phyloP scores from a whole-genome alignment of 2,113 vertebrate species.

The Corydoras sp. region DNA sequence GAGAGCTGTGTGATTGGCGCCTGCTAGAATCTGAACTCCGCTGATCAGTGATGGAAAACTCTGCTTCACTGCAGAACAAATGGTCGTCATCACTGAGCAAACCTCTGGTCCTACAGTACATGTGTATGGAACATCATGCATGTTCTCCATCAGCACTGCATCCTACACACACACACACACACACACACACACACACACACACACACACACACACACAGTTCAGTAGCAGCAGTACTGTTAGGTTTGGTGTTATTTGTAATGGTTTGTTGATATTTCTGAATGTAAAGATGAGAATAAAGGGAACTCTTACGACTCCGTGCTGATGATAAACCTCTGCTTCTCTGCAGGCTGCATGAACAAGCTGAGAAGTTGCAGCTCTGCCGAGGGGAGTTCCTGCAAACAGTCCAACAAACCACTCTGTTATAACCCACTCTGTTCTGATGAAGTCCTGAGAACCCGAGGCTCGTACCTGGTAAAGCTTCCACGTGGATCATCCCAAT shows the following conservation, averaged over 20 bases:
- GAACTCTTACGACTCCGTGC: constrained; percentile 69
- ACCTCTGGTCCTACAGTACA: constrained; percentile 71
- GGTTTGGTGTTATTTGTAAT: background rate
- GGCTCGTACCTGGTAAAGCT: constrained; percentile 73
- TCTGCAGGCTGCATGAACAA: constrained; percentile 68
- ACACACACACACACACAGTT: background rate
- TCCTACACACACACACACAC: constrained; percentile 59
- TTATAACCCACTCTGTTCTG: no score
- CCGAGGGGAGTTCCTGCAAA: constrained; percentile 69
- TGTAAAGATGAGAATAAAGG: background rate
- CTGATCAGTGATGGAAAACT: constrained; percentile 61
- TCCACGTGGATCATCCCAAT: constrained; percentile 78
- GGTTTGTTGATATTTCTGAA: background rate
- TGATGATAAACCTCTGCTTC: constrained; percentile 73
- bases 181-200: constrained; percentile 14
- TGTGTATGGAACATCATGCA: constrained; percentile 78
- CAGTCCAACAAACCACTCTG: background rate
- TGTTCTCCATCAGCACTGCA: constrained; percentile 79
- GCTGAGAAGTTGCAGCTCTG: constrained; percentile 62
- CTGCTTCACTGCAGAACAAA: constrained; percentile 62
- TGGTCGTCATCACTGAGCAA: constrained; percentile 67
- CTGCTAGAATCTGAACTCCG: constrained; percentile 74
- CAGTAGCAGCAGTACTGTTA: background rate
- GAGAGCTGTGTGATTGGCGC: constrained; percentile 71
- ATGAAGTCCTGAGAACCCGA: no score